phyloP scores from a whole-genome alignment of 2,888 invertebrate genomes.

The Cheilosia pagana region DNA sequence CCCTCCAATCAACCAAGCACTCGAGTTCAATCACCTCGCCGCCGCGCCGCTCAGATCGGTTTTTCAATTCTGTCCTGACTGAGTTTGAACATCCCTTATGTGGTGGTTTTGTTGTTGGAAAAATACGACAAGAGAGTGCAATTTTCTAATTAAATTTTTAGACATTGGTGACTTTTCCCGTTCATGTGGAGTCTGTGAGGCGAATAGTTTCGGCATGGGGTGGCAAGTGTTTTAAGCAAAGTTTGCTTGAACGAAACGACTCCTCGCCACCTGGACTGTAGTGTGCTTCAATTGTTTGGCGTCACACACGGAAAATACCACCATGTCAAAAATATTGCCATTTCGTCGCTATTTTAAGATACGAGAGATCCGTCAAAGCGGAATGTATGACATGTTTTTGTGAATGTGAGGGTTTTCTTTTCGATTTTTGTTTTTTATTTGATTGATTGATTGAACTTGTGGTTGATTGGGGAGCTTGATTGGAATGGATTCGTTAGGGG shows the following conservation, averaged over 20 bases:
- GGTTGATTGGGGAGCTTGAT: constrained; percentile 49
- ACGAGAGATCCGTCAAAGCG: constrained; percentile 22
- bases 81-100: neutral
- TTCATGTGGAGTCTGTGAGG: neutral
- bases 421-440: constrained; percentile 5
- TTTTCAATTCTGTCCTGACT: constrained; percentile 21
- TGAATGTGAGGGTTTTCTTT: constrained; percentile 20
- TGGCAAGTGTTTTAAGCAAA: constrained; percentile 56
- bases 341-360: constrained; percentile 23
- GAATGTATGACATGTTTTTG: constrained; percentile 53
- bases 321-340: constrained; percentile 24
- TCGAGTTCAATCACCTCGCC: constrained; percentile 45
- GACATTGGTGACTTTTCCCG: constrained; percentile 49
- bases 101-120: neutral
- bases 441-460: constrained; percentile 59
- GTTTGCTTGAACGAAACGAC: constrained; percentile 49
- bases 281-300: constrained; percentile 19
- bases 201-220: neutral
- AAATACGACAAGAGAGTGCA: constrained; percentile 32
- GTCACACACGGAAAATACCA: constrained; percentile 13
- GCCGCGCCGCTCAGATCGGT: constrained; percentile 11
- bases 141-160: constrained; percentile 68
- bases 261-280: constrained; percentile 25
- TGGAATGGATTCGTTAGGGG: neutral
- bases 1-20: constrained; percentile 27